These are phyloP conservation scores for Melanocharis versteri DNA, from an alignment of 2,113 vertebrate species.

Conservation along the genomic window DNA sequence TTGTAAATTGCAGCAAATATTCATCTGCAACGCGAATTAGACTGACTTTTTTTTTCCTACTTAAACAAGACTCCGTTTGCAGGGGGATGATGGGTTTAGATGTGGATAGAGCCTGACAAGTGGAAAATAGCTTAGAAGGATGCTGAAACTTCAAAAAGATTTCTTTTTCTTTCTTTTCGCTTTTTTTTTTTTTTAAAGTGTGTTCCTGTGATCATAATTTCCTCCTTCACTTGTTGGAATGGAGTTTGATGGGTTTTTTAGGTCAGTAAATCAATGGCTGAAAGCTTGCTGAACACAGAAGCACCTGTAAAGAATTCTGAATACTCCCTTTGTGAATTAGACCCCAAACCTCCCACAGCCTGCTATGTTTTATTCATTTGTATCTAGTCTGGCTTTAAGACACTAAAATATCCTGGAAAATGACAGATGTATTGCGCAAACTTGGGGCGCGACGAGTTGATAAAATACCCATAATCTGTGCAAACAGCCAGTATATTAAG, in stretches of 20 bases:
- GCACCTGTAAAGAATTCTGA: slow-evolving; percentile 71
- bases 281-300: slow-evolving; percentile 64
- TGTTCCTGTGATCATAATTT: slow-evolving; percentile 65
- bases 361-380: slow-evolving; percentile 17
- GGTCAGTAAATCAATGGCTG: slow-evolving; percentile 74
- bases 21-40: not conserved
- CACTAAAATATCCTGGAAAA: not conserved
- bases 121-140: slow-evolving; percentile 77
- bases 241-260: slow-evolving; percentile 69
- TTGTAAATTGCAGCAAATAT: not conserved
- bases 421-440: not conserved
- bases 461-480: not conserved
- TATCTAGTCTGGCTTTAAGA: not conserved
- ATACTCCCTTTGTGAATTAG: slow-evolving; percentile 54
- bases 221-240: slow-evolving; percentile 57
- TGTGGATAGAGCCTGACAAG: slow-evolving; percentile 75
- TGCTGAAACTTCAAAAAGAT: slow-evolving; percentile 66
- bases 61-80: slow-evolving; percentile 1
- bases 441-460: not conserved
- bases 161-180: not conserved
- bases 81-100: slow-evolving; percentile 57
- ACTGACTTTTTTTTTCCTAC: not conserved
- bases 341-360: slow-evolving; percentile 35
- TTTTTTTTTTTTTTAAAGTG: not conserved
- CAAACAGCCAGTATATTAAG: not conserved